phyloP scores from a whole-genome alignment of 2,113 vertebrate genomes.

The Channa maculata region DNA sequence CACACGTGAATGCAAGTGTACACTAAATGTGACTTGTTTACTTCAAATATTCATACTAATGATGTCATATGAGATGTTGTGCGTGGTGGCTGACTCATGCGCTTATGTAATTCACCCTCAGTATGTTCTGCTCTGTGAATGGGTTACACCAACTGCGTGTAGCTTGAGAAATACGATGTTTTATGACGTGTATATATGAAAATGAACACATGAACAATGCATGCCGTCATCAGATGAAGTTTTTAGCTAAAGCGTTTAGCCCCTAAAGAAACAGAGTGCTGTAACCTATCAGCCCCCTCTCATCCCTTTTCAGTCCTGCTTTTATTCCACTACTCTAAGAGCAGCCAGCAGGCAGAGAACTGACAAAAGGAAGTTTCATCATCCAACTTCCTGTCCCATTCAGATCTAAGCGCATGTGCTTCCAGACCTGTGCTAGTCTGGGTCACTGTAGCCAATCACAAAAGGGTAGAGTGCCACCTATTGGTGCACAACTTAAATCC shows the following conservation, averaged over 20 bases:
- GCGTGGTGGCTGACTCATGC: constrained; percentile 44
- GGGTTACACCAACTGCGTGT: background rate
- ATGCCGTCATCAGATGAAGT: background rate
- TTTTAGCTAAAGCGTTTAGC: constrained; percentile 6
- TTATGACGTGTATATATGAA: background rate
- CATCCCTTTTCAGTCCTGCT: background rate
- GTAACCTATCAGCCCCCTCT: background rate
- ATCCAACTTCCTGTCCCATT: constrained; percentile 33
- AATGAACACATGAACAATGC: background rate
- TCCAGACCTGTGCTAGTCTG: constrained; percentile 42
- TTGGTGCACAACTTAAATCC: constrained; percentile 75
- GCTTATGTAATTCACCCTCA: constrained; percentile 42
- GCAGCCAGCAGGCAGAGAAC: constrained; percentile 7
- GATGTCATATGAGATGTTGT: constrained; percentile 21
- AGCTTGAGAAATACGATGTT: constrained; percentile 1
- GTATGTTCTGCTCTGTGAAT: constrained; percentile 11
- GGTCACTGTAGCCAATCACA: constrained; percentile 72
- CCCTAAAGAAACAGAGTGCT: background rate
- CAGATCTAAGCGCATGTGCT: background rate
- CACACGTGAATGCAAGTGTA: constrained; percentile 14
- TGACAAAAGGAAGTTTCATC: constrained; percentile 1
- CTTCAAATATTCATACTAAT: background rate
- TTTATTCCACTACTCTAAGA: constrained; percentile 22
- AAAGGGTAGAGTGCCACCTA: constrained; percentile 86
- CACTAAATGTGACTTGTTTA: background rate